Percentiles rank a stretch among this genome's conserved stretches.
These are phyloP conservation scores for Cosmia trapezina DNA, from an alignment of 2,888 invertebrate species.

Conservation along the genomic window DNA sequence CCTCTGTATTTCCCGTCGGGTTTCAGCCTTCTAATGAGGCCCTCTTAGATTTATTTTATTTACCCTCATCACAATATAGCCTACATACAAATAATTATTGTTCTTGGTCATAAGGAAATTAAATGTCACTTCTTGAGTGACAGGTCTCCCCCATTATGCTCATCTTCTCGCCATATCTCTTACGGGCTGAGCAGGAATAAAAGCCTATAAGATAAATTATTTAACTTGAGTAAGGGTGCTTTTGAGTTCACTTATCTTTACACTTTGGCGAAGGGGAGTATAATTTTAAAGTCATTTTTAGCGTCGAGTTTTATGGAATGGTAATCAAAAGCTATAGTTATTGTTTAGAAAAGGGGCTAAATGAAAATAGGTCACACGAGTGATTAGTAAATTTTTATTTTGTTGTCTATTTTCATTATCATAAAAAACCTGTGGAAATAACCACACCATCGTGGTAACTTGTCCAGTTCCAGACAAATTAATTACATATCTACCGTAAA, in stretches of 20 bases:
- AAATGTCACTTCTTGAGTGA: constrained; percentile 56
- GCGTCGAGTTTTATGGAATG: neutral
- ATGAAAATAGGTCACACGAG: neutral
- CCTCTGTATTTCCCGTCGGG: neutral
- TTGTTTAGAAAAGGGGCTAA: neutral
- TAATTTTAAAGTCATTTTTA: constrained; percentile 35
- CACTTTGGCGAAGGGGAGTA: constrained; percentile 58
- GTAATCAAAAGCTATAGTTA: neutral
- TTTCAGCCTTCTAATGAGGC: neutral
- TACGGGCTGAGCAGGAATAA: constrained; percentile 55
- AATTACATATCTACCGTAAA: neutral
- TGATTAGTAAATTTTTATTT: neutral
- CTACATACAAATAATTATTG: constrained; percentile 34
- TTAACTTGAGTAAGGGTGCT: constrained; percentile 64
- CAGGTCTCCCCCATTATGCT: constrained; percentile 46
- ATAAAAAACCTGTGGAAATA: neutral
- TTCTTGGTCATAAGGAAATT: constrained; percentile 54
- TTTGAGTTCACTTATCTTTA: constrained; percentile 68
- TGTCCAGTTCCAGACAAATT: neutral
- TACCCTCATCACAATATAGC: constrained; percentile 35
- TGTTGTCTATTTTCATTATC: neutral
- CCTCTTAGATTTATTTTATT: neutral
- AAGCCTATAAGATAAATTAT: constrained; percentile 66
- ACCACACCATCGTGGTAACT: neutral
- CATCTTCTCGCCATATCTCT: constrained; percentile 57